Conservation (phyloP, 2,797 vertebrate species). For the Siniperca scherzeri region DNA sequence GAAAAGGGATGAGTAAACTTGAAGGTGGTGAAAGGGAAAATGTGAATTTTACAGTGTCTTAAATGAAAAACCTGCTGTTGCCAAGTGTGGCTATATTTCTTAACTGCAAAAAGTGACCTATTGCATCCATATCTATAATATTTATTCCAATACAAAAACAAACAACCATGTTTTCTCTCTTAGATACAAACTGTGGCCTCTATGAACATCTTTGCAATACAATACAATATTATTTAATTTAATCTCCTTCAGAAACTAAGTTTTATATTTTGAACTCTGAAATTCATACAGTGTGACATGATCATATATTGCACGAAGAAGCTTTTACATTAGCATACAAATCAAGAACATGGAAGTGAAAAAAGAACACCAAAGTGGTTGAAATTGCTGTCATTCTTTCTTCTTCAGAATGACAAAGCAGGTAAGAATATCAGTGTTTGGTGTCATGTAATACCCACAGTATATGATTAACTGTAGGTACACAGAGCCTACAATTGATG, state of each 20-base stretch:
- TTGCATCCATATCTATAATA: too few relatives aligned
- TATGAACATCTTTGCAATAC: background rate
- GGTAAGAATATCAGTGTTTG: background rate
- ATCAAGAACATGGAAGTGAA: background rate
- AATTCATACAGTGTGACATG: too few relatives aligned
- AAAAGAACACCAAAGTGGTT: background rate
- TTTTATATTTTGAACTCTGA: too few relatives aligned
- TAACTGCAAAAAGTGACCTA: too few relatives aligned
- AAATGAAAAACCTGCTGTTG: background rate
- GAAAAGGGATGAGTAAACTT: background rate
- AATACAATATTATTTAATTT: too few relatives aligned
- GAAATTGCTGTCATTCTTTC: too few relatives aligned
- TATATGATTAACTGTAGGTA: too few relatives aligned
- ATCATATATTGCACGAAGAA: too few relatives aligned
- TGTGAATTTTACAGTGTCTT: background rate
- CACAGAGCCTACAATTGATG: background rate
- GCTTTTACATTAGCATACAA: background rate
- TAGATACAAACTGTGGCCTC: background rate
- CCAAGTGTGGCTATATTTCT: background rate
- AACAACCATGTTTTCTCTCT: too few relatives aligned
- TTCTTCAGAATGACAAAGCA: background rate
- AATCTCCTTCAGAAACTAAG: too few relatives aligned
- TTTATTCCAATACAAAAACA: too few relatives aligned
- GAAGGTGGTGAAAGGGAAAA: background rate
- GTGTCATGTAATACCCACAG: background rate